phyloP scores from a whole-genome alignment of 2,797 vertebrate species.

The Cirrhinus molitorella region DNA sequence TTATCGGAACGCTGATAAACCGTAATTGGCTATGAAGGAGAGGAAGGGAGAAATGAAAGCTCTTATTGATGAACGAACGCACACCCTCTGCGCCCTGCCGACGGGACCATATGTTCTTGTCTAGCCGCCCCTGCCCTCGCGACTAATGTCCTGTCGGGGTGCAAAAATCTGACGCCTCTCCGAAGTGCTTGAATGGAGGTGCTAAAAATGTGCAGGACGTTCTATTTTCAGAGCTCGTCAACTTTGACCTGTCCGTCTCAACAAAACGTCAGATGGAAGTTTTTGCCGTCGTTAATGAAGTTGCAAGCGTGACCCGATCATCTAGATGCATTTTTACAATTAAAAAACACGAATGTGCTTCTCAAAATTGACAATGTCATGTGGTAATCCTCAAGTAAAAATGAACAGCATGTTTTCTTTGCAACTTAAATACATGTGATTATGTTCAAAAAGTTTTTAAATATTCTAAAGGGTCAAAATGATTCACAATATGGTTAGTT shows the following conservation, averaged over 20 bases:
- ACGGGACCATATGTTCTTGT: conserved; percentile 74
- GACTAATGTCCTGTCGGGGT: conserved; percentile 63
- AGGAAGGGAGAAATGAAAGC: conserved; percentile 67
- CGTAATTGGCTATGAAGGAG: conserved; percentile 82
- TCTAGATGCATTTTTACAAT: neutral
- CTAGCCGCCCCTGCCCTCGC: conserved; percentile 55
- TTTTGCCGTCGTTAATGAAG: neutral
- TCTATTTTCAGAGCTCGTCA: conserved; percentile 36
- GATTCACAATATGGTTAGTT: neutral
- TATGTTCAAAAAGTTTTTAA: neutral
- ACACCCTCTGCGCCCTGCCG: conserved; percentile 69
- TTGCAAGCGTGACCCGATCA: neutral
- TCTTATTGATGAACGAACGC: conserved; percentile 76
- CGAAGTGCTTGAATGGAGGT: conserved; percentile 33
- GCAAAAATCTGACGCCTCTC: conserved; percentile 46
- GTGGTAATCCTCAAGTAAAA: neutral
- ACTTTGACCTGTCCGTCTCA: conserved; percentile 1
- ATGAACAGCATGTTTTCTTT: neutral
- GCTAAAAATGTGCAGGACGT: conserved; percentile 56
- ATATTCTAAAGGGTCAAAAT: neutral
- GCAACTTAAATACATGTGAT: neutral
- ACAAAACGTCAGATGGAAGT: neutral
- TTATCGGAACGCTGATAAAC: conserved; percentile 97
- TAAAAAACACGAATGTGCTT: neutral
- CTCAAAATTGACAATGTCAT: neutral